Percentiles rank a stretch among this genome's conserved stretches.
Evolutionary conservation across 2,797 vertebrate genomes (phyloP).

Genomic region (Poeciliopsis presidionis): DNA sequence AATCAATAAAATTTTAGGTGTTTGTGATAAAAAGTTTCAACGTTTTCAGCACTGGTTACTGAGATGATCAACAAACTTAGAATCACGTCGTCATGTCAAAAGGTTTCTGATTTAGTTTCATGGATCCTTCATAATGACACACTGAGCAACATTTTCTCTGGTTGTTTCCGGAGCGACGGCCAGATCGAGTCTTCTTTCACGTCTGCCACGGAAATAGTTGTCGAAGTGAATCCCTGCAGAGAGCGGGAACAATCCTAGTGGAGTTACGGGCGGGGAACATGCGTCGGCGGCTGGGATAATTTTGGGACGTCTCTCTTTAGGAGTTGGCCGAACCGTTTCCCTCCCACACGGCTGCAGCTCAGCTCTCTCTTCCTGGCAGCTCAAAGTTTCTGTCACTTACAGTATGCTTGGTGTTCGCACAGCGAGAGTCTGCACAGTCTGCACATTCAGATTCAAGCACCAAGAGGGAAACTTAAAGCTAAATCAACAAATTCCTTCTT

Average conservation of each 20-base stretch:
- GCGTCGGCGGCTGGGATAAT: slow-evolving; percentile 72
- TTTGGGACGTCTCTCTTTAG: slow-evolving; percentile 63
- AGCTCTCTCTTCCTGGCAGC: slow-evolving; percentile 12
- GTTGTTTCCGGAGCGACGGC: slow-evolving; percentile 46
- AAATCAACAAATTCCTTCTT: neutral
- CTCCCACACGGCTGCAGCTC: slow-evolving; percentile 52
- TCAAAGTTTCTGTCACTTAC: slow-evolving; percentile 51
- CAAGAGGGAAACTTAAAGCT: neutral
- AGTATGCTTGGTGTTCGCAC: slow-evolving; percentile 25
- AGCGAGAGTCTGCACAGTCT: slow-evolving; percentile 11
- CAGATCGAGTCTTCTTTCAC: slow-evolving; percentile 49
- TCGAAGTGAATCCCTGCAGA: slow-evolving; percentile 59
- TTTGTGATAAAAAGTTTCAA: slow-evolving; percentile 13
- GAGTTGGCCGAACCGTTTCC: slow-evolving; percentile 64
- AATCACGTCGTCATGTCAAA: neutral
- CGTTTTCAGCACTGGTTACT: neutral
- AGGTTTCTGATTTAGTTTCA: neutral
- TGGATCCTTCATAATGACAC: neutral
- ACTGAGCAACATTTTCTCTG: neutral
- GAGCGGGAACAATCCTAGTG: slow-evolving; percentile 73
- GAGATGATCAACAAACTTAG: slow-evolving; percentile 1
- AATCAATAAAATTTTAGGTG: neutral
- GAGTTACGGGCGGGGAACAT: slow-evolving; percentile 53
- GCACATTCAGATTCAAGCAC: slow-evolving; percentile 11
- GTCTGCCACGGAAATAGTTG: slow-evolving; percentile 61